Evolutionary conservation across 2,113 vertebrate species (phyloP).

Genomic region (Dryoscopus gambensis): DNA sequence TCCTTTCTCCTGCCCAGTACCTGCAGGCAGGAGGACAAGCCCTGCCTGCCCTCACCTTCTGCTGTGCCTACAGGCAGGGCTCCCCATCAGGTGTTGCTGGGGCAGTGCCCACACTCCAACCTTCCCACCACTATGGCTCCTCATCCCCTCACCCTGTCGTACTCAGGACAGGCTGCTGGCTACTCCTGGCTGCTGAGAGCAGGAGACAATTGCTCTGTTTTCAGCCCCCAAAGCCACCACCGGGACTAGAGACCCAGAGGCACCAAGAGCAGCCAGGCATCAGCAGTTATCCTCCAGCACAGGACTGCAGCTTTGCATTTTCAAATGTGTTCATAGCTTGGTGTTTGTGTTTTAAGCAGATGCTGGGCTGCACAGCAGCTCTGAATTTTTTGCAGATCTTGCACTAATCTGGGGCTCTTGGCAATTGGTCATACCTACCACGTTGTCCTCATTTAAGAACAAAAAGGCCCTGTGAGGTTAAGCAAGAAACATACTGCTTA

Average conservation of each 20-base stretch:
- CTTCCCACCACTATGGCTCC: fast-evolving
- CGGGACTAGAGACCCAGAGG: not conserved
- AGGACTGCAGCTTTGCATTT: not conserved
- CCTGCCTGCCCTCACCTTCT: not conserved
- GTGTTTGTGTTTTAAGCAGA: not conserved
- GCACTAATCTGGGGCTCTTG: not conserved
- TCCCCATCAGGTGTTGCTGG: not conserved
- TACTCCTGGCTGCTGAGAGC: not conserved
- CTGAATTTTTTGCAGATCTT: constrained; percentile 5
- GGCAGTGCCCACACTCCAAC: not conserved
- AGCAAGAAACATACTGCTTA: constrained; percentile 32
- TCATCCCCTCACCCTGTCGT: fast-evolving
- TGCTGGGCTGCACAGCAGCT: not conserved
- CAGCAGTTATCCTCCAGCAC: not conserved
- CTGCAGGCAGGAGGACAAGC: not conserved
- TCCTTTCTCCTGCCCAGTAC: not conserved
- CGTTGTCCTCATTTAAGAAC: not conserved
- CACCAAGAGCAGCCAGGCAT: not conserved
- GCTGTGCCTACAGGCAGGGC: fast-evolving
- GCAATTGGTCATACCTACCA: not conserved
- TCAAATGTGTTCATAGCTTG: not conserved
- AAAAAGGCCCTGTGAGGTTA: constrained; percentile 4
- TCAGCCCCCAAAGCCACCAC: not conserved
- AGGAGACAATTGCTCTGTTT: not conserved
- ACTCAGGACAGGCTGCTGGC: not conserved